Percentiles rank a stretch among this genome's conserved stretches.
These are phyloP conservation scores for Pristis pectinata DNA, from an alignment of 2,797 vertebrate genomes.

Conservation along the genomic window DNA sequence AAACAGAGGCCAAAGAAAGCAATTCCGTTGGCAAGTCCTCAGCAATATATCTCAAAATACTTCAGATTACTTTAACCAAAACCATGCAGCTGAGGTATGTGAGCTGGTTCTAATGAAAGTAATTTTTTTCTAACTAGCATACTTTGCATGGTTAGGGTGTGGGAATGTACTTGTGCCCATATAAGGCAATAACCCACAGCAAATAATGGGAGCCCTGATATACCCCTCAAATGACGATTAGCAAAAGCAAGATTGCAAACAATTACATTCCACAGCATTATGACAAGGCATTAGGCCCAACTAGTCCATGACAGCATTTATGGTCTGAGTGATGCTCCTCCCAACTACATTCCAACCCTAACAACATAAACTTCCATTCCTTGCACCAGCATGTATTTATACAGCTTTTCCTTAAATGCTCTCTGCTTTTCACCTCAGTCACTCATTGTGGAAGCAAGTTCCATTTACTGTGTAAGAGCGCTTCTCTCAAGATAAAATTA, in stretches of 20 bases:
- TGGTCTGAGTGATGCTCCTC: too few species aligned
- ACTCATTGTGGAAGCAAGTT: background rate
- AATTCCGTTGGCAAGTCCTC: background rate
- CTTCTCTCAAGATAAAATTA: background rate
- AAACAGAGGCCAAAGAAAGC: background rate
- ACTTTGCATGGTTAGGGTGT: slow-evolving; percentile 51
- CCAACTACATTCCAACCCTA: background rate
- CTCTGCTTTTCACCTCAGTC: background rate
- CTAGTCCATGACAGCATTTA: background rate
- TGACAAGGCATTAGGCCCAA: background rate
- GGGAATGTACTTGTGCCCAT: slow-evolving; percentile 51
- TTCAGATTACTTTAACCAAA: slow-evolving; percentile 36
- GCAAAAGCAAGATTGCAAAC: background rate
- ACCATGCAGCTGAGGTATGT: slow-evolving; percentile 9
- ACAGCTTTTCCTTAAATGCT: background rate
- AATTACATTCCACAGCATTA: background rate
- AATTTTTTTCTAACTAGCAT: slow-evolving; percentile 46
- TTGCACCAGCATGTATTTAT: background rate
- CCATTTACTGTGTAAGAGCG: background rate
- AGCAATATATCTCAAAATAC: slow-evolving; percentile 30
- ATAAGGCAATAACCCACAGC: slow-evolving; percentile 48
- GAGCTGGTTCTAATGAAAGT: slow-evolving; percentile 28
- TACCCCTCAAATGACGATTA: background rate
- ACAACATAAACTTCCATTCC: background rate
- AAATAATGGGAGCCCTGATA: background rate